Conservation (phyloP, 2,113 vertebrate species). For the Euleptes europaea region DNA sequence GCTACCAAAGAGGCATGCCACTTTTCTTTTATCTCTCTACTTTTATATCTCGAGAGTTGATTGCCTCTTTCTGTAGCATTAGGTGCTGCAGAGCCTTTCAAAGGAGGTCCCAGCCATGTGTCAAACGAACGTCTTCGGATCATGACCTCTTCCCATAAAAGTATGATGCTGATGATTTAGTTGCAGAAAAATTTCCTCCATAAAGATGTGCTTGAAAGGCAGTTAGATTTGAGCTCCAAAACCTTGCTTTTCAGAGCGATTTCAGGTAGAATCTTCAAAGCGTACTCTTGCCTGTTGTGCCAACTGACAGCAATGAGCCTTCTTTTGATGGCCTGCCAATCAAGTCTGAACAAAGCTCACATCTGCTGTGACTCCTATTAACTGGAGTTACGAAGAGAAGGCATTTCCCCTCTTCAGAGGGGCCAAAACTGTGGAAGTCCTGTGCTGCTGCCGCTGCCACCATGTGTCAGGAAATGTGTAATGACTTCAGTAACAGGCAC, state of each 20-base stretch:
- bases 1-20: neutral
- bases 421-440: conserved; percentile 53
- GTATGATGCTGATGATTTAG: neutral
- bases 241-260: neutral
- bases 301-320: neutral
- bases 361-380: neutral
- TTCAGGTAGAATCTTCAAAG: neutral
- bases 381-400: conserved; percentile 10
- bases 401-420: conserved; percentile 17
- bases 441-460: conserved; percentile 52
- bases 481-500: conserved; percentile 61
- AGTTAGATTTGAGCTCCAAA: conserved; percentile 74
- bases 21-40: too few relatives aligned
- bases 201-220: conserved; percentile 52
- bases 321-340: neutral
- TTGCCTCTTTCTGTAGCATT: neutral
- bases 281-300: neutral
- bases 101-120: neutral
- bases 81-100: neutral
- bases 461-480: conserved; percentile 55
- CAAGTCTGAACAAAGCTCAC: conserved; percentile 4
- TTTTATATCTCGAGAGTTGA: neutral
- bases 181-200: neutral
- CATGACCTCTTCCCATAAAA: neutral
- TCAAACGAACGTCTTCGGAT: neutral